Evolutionary conservation across 2,888 invertebrate species (phyloP).

Genomic region (Nomada ferruginata): DNA sequence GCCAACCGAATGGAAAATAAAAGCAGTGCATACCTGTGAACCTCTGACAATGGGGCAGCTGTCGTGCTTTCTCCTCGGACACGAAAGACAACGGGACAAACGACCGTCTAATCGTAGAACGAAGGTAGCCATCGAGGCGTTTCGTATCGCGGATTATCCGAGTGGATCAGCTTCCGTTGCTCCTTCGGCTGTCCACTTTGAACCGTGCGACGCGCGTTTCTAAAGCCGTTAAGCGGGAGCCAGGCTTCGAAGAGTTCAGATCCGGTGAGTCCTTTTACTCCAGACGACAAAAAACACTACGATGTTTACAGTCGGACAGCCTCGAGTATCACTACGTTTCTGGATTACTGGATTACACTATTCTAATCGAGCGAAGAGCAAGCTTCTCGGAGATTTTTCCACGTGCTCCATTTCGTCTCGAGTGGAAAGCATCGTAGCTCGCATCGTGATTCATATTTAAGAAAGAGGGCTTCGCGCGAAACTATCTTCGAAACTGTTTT

Average conservation of each 20-base stretch:
- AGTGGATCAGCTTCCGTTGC: slow-evolving; percentile 2
- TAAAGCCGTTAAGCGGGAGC: not conserved
- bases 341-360: slow-evolving; percentile 54
- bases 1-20: not conserved
- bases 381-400: too few relatives aligned
- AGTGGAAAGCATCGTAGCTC: too few relatives aligned
- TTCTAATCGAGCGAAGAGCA: too few relatives aligned
- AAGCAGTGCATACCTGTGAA: not conserved
- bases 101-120: slow-evolving; percentile 22
- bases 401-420: not conserved
- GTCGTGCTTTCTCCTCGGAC: not conserved
- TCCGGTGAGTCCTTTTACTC: not conserved
- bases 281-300: not conserved
- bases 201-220: too few relatives aligned
- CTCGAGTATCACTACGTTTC: slow-evolving; percentile 33
- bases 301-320: slow-evolving; percentile 50
- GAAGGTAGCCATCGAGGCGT: not conserved
- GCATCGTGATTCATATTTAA: not conserved
- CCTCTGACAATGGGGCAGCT: too few relatives aligned
- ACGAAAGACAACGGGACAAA: not conserved
- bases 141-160: slow-evolving; percentile 30
- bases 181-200: not conserved
- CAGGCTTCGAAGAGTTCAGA: not conserved
- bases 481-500: not conserved
- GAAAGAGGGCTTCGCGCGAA: not conserved